Conservation (phyloP, 2,888 invertebrate genomes). For the Mellilla xanthometata region DNA sequence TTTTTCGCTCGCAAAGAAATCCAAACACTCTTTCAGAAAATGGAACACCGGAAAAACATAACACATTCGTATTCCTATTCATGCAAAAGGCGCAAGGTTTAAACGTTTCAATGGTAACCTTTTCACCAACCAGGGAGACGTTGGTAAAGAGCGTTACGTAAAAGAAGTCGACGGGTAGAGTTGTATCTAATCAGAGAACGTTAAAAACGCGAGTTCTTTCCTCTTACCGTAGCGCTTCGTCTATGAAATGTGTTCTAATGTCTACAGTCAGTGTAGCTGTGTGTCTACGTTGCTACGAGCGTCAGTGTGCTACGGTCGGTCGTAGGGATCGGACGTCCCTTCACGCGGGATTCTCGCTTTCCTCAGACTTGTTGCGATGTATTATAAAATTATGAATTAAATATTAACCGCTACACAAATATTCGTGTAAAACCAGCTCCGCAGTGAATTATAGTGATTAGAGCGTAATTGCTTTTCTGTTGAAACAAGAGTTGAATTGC, state of each 20-base stretch:
- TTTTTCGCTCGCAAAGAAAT: slow-evolving; percentile 46
- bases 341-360: slow-evolving; percentile 12
- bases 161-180: no score
- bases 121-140: slow-evolving; percentile 51
- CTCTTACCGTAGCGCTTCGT: slow-evolving; percentile 8
- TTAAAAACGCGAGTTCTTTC: slow-evolving; percentile 58
- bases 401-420: not conserved
- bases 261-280: slow-evolving; percentile 43
- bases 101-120: slow-evolving; percentile 70
- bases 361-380: slow-evolving; percentile 44
- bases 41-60: slow-evolving; percentile 63
- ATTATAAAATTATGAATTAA: slow-evolving; percentile 18
- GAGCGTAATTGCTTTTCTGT: slow-evolving; percentile 1
- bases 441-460: slow-evolving; percentile 7
- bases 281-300: slow-evolving; percentile 14
- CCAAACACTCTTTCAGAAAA: slow-evolving; percentile 66
- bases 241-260: not conserved
- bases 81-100: slow-evolving; percentile 72
- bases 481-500: slow-evolving; percentile 7
- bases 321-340: slow-evolving; percentile 48
- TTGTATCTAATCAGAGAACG: no score
- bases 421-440: not conserved
- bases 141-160: slow-evolving; percentile 38
- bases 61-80: slow-evolving; percentile 71
- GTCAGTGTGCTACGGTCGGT: slow-evolving; percentile 51